These are phyloP conservation scores for Clarias laeviceps DNA, from an alignment of 2,797 vertebrate species.

Conservation along the genomic window DNA sequence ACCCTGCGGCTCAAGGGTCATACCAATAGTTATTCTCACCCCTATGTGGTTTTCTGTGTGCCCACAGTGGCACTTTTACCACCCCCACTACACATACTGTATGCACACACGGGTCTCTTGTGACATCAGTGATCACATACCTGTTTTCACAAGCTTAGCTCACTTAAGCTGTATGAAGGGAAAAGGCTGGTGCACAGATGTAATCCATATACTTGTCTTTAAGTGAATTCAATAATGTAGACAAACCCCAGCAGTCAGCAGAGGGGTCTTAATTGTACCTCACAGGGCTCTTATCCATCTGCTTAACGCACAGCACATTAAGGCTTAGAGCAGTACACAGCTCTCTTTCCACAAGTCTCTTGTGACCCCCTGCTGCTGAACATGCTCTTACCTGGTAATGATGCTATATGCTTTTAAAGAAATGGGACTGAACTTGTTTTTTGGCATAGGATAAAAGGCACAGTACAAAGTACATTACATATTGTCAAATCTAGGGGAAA, in stretches of 20 bases:
- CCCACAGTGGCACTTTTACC: constrained; percentile 64
- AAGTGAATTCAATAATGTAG: constrained; percentile 79
- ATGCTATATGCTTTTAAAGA: not conserved
- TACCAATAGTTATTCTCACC: constrained; percentile 59
- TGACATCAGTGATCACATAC: constrained; percentile 12
- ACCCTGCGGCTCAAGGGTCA: constrained; percentile 61
- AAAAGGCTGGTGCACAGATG: constrained; percentile 64
- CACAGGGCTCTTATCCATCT: constrained; percentile 70
- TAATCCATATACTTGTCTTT: constrained; percentile 76
- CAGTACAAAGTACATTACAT: not conserved
- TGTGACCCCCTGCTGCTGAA: constrained; percentile 40
- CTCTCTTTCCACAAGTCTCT: constrained; percentile 35
- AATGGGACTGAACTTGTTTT: not conserved
- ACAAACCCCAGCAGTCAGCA: constrained; percentile 73
- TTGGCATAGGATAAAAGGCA: not conserved
- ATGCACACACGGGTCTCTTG: not conserved
- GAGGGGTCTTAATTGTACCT: constrained; percentile 68
- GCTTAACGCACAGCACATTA: constrained; percentile 65
- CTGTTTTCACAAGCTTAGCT: constrained; percentile 53
- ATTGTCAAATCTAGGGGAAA: not conserved
- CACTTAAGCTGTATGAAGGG: constrained; percentile 63
- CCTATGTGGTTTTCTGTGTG: constrained; percentile 55
- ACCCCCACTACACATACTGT: not conserved
- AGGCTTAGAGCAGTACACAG: constrained; percentile 35
- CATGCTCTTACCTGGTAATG: constrained; percentile 25